Conservation (phyloP, 2,113 vertebrate genomes). For the Catharus bicknelli region DNA sequence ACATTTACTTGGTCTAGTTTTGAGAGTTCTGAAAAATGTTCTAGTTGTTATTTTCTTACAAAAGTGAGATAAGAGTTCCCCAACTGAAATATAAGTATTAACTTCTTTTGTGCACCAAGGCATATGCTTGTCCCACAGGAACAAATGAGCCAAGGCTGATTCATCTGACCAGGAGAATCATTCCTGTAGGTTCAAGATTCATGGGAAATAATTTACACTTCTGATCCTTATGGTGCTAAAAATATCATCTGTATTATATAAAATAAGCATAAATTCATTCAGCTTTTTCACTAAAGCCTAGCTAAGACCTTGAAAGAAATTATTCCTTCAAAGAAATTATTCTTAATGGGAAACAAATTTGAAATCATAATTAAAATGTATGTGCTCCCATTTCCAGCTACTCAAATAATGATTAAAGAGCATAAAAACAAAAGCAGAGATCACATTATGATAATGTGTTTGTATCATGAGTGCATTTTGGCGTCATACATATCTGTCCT, state of each 20-base stretch:
- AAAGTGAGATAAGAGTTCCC: background rate
- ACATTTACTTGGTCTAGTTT: background rate
- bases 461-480: background rate
- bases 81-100: background rate
- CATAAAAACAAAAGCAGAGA: background rate
- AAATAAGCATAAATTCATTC: background rate
- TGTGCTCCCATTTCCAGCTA: background rate
- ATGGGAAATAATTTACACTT: background rate
- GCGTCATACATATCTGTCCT: background rate
- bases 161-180: background rate
- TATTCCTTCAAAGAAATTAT: background rate
- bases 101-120: background rate
- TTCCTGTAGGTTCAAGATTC: background rate
- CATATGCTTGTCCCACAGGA: background rate
- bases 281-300: background rate
- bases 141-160: background rate
- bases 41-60: background rate
- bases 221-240: background rate
- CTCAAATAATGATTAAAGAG: background rate
- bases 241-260: background rate
- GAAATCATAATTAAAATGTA: background rate
- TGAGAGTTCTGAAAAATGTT: background rate
- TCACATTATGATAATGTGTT: background rate
- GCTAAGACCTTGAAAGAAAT: background rate
- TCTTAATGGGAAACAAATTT: background rate